Base-by-base conservation (phyloP, 2,888 invertebrate genomes). In the Parapristionchus giblindavisi region DNA sequence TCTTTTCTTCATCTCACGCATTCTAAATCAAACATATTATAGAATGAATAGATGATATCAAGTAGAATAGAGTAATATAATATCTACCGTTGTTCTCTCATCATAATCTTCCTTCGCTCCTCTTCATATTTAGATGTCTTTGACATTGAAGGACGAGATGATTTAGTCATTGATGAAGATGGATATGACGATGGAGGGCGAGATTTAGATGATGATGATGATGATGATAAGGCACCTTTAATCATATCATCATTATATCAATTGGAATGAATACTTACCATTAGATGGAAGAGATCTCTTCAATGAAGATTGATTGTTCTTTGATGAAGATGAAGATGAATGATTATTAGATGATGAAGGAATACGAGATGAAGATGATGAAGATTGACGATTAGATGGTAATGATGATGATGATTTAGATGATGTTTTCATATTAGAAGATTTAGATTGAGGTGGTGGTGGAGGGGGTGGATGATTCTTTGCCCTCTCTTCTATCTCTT, bases 61-160 rank as follows among this genome's bases (percentile, higher is more conserved):
- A n/a, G n/a, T n/a, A n/a, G n/a, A n/a, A n/a, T n/a, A 17, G 8
- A 43, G 43, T 17, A 43, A 43, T 17, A 43, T 8, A 43, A 17
- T 8, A 43, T 6, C 58, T 63, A 65, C 48, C 65, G 40, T 24
- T 65, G 27, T 48, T 65, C 65, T 65, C 65, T 65, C 48, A 43
- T 65, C 27, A 65, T 11, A 48, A 65, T 65, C 29, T 48, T 65
- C 48, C 48, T 27, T 27, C 17, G 29, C 48, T 65, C 40, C 36
- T 43, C 65, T 65, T 65, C 65, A 65, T 65, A 40, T 34, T 65
- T 40, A n/a, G 61, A 61, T 8, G 38, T 61, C 38, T 61, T 61
- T 14, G 61, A 61, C 21, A 48, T 14, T 40, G 63, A 63, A 40
- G 38, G 63, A 63, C 24, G 24, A 38, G 36, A 17, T 6, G 63